phyloP scores from a whole-genome alignment of 2,797 vertebrate genomes.

The Cercopithecus petaurista region DNA sequence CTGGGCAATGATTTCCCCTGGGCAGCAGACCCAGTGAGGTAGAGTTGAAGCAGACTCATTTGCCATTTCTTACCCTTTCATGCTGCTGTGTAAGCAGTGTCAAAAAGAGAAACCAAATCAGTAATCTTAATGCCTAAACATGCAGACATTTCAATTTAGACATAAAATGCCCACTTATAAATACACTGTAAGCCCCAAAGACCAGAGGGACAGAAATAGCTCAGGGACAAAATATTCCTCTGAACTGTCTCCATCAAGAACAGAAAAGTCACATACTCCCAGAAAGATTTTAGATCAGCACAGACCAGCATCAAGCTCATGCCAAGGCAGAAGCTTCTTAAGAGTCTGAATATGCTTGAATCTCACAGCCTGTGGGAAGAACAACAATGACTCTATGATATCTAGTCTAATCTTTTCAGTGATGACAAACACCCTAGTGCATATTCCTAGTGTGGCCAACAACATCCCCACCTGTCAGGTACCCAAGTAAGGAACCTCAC shows the following conservation, averaged over 20 bases:
- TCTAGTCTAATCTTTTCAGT: not conserved
- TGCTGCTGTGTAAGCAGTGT: not conserved
- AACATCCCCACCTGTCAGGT: not conserved
- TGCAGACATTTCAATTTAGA: not conserved
- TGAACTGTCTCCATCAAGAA: not conserved
- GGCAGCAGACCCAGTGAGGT: not conserved
- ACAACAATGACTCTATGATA: too few species aligned
- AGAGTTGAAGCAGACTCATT: not conserved
- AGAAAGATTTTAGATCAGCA: not conserved
- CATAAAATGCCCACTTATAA: not conserved
- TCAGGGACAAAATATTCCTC: not conserved
- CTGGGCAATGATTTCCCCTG: not conserved
- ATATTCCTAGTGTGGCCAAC: not conserved
- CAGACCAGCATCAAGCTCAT: not conserved
- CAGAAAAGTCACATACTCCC: not conserved
- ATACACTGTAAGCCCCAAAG: not conserved
- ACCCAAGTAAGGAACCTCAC: not conserved
- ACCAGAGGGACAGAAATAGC: not conserved
- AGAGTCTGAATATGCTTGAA: not conserved
- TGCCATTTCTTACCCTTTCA: not conserved
- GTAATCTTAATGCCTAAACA: not conserved
- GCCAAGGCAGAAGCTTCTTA: not conserved
- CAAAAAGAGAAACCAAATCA: not conserved
- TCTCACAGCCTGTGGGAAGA: not conserved
- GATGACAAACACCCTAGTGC: not conserved